Evolutionary conservation across 2,113 vertebrate species (phyloP), one percentile per base, ranked within the genome.

Genomic region (Shinisaurus crocodilurus): DNA sequence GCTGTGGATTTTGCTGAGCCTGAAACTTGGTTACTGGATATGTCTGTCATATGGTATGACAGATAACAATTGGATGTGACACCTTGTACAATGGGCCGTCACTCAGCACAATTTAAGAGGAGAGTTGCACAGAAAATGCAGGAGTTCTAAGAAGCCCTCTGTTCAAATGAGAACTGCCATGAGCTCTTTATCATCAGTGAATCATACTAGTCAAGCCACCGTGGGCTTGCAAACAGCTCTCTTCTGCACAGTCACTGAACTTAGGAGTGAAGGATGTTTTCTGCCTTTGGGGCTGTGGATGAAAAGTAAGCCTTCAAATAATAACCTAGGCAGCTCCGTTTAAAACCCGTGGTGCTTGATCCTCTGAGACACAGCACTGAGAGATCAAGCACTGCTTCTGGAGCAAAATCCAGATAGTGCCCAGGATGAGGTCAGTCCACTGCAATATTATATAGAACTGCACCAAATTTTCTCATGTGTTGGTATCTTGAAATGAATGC

Each of bases 271-370:
- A 60, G 60, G 90, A 89, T 76, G 50, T 87, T 86, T 83, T 94
- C 89, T 92, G 43, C 40, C 70, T 63, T n/a, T 84, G 18, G 74
- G 92, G 89, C 88, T 86, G 54, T 34, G 91, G 82, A 88, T 88
- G 81, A 95, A 92, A 95, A 92, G 57, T 40, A 20, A 85, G 18
- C 16, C 93, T 69, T 93, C 89, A 90, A 40, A 94, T 87, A 93
- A 89, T 6, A 40, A 70, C 60, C 16, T 54, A 25, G 29, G 23
- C 29, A 79, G 90, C 0, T 9, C 88, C 91, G 27, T 65, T 91
- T 40, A 75, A 86, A 92, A 92, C 85, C 85, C 79, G 89, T 54
- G 29, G 5, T 1, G 5, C 32, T 20, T 57, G 54, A 80, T 25
- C 16, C 90, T 54, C 23, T n/a, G 37, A 79, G 10, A 54, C 3